Base-by-base conservation (phyloP, 2,888 invertebrate species). In the Anoplius nigerrimus region DNA sequence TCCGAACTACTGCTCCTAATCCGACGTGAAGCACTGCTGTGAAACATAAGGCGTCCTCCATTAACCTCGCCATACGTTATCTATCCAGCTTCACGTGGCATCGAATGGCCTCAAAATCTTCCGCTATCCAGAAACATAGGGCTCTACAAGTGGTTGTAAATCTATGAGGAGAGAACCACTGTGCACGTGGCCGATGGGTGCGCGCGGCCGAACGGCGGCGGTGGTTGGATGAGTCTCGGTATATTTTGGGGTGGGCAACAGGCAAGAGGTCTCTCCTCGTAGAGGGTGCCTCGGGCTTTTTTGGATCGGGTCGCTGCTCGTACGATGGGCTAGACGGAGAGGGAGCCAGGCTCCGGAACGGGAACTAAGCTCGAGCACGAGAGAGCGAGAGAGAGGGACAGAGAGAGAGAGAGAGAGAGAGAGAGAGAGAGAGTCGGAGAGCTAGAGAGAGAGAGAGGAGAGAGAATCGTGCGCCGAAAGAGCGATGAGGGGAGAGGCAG, bases 271-370 rank as follows among this genome's bases (percentile, higher is more conserved):
- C 74, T 34, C 34, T 77, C 72, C 58, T 53, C 71, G 74, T 72
- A 73, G 78, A 79, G 78, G 83, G 84, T 84, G 83, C 84, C 84
- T 62, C 76, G 73, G 84, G 83, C 80, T 82, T 82, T 81, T 82
- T 78, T 67, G 74, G 71, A 77, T 80, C 76, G 82, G 72, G 75
- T 76, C 72, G 73, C 69, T 62, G 75, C 57, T 66, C 67, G 67
- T 67, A 68, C 69, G 70, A 66, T 66, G 66, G 69, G 62, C 70
- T 63, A 62, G 58, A 75, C 72, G 70, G 74, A 68, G 54, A 58
- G 66, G 62, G 61, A 54, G 61, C 42, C 6, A 55, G 62, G 61
- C 62, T 69, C 62, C 59, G 66, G 74, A 63, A 55, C 55, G 73
- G 63, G 67, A 71, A 68, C 67, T 68, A 58, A 67, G 57, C 64